phyloP scores from a whole-genome alignment of 2,113 vertebrate genomes.

The Gyps fulvus region DNA sequence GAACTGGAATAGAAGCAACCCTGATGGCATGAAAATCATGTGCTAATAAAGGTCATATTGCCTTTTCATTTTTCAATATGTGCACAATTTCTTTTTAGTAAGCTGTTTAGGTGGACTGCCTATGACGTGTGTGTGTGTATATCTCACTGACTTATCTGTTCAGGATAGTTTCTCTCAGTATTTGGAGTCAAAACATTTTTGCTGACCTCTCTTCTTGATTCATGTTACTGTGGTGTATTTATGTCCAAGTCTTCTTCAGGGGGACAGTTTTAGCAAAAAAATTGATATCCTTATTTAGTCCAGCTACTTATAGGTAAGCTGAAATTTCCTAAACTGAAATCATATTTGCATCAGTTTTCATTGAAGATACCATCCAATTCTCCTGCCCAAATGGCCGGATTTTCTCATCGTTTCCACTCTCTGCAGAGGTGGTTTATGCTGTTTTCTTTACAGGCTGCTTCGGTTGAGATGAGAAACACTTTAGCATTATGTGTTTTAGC shows the following conservation, averaged over 20 bases:
- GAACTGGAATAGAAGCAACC: not conserved
- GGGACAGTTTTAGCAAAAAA: not conserved
- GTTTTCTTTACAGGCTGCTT: not conserved
- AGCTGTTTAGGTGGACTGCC: not conserved
- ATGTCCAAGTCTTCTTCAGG: not conserved
- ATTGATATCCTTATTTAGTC: not conserved
- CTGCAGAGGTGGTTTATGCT: not conserved
- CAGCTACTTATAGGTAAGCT: not conserved
- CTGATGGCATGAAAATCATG: not conserved
- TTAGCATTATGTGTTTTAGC: not conserved
- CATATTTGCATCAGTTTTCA: not conserved
- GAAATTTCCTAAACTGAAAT: not conserved
- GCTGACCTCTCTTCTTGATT: not conserved
- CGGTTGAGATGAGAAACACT: not conserved
- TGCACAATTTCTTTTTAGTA: not conserved
- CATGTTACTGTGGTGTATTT: not conserved
- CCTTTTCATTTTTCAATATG: not conserved
- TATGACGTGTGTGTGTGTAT: fast-evolving
- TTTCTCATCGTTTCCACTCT: not conserved
- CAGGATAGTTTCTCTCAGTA: not conserved
- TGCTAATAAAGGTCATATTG: not conserved
- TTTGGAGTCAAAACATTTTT: not conserved
- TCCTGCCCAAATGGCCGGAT: not conserved
- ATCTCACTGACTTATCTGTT: not conserved
- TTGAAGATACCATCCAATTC: not conserved